Conservation (phyloP, 2,797 vertebrate genomes). For the Chrosomus eos region DNA sequence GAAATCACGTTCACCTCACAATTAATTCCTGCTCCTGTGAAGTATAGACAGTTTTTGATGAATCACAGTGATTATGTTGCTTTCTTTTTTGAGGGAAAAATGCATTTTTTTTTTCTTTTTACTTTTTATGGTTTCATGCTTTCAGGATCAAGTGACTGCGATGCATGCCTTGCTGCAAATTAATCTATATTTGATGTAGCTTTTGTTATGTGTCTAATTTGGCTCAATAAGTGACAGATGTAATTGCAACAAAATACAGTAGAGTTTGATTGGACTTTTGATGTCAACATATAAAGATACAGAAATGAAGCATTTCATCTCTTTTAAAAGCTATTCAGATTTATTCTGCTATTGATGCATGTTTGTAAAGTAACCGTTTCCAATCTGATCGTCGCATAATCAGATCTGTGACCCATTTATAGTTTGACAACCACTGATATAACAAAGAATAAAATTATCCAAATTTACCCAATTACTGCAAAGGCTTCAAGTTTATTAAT, state of each 20-base stretch:
- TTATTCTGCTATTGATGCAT: not conserved
- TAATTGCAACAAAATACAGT: not conserved
- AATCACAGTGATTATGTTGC: not conserved
- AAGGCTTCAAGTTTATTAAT: not conserved
- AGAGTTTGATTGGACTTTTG: not conserved
- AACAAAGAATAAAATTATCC: not conserved
- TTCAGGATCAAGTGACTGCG: not conserved
- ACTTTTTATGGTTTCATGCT: not conserved
- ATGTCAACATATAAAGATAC: not conserved
- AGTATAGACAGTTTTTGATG: not conserved
- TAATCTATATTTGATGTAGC: not conserved
- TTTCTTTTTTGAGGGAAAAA: not conserved
- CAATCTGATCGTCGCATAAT: not conserved
- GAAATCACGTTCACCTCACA: no score
- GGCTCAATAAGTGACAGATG: not conserved
- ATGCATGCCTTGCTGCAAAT: not conserved
- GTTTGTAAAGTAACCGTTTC: not conserved
- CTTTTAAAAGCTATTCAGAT: not conserved
- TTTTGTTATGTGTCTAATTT: not conserved
- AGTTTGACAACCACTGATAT: not conserved
- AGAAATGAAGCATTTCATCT: not conserved
- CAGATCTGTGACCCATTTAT: not conserved
- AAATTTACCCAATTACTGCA: not conserved
- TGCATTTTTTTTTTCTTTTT: not conserved
- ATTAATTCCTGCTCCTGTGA: not conserved